Evolutionary conservation across 2,888 invertebrate genomes (phyloP).

Genomic region (Chromoteleia sp.): DNA sequence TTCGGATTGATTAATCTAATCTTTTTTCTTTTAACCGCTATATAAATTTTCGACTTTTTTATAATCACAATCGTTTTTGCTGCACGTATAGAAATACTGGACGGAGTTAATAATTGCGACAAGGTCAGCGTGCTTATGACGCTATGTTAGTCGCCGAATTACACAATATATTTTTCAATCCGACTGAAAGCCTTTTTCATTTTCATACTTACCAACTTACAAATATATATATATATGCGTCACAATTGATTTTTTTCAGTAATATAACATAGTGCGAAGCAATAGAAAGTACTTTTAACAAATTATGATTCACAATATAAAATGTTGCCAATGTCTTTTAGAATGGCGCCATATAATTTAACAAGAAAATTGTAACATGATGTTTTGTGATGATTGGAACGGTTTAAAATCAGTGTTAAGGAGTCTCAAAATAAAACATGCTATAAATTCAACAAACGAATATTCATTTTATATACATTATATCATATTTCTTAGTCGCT

Average conservation of each 20-base stretch:
- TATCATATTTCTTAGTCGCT: constrained; percentile 71
- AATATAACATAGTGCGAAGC: constrained; percentile 10
- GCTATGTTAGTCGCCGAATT: constrained; percentile 43
- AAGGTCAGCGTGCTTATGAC: constrained; percentile 28
- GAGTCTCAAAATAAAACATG: background rate
- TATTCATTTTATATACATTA: constrained; percentile 72
- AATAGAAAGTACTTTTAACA: constrained; percentile 26
- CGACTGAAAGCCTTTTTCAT: constrained; percentile 34
- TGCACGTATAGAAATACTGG: constrained; percentile 27
- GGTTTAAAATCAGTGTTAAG: constrained; percentile 5
- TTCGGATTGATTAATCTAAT: background rate
- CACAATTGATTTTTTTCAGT: constrained; percentile 3
- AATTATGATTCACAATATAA: constrained; percentile 5
- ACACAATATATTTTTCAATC: constrained; percentile 40
- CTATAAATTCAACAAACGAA: background rate
- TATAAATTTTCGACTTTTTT: background rate
- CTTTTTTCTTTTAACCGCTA: background rate
- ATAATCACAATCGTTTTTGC: constrained; percentile 1
- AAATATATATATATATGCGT: background rate
- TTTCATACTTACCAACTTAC: constrained; percentile 6
- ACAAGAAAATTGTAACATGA: background rate
- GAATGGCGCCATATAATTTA: background rate
- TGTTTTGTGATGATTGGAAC: constrained; percentile 10
- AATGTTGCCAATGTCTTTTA: constrained; percentile 2
- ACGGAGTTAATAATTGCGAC: constrained; percentile 40